phyloP scores from a whole-genome alignment of 2,113 vertebrate genomes.

The Oryzias woworae region DNA sequence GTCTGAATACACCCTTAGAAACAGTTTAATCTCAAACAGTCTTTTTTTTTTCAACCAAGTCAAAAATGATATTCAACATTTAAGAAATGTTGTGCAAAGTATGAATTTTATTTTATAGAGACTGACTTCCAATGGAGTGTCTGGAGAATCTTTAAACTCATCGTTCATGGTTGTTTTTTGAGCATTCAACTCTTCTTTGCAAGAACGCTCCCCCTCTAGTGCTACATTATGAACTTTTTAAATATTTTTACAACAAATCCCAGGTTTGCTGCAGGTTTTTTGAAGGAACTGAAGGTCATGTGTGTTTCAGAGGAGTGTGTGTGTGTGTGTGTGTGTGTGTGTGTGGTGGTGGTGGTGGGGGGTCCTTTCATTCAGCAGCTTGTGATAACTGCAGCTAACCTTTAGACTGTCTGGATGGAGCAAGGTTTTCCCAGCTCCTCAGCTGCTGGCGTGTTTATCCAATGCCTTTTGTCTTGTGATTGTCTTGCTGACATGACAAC shows the following conservation, averaged over 20 bases:
- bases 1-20: too few species aligned
- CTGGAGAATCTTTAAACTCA: too few species aligned
- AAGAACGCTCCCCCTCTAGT: too few species aligned
- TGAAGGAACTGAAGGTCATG: conserved; percentile 33
- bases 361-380: not conserved
- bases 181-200: too few species aligned
- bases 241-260: not conserved
- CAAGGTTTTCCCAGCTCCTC: not conserved
- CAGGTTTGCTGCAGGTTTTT: conserved; percentile 21
- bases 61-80: too few species aligned
- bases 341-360: not conserved
- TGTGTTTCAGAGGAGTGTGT: not conserved
- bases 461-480: not conserved
- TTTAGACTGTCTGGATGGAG: conserved; percentile 7
- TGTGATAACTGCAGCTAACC: conserved; percentile 2
- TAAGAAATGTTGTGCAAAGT: too few species aligned
- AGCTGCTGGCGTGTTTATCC: not conserved
- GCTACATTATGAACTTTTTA: too few species aligned
- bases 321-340: not conserved
- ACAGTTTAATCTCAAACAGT: too few species aligned
- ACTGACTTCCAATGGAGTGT: too few species aligned
- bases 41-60: too few species aligned
- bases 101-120: too few species aligned
- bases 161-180: too few species aligned
- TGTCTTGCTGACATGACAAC: conserved; percentile 6